A percentile compares a stretch with the other conserved stretches of the same genome.
These are phyloP conservation scores for Leuciscus waleckii DNA, from an alignment of 2,797 vertebrate species.

Conservation along the genomic window DNA sequence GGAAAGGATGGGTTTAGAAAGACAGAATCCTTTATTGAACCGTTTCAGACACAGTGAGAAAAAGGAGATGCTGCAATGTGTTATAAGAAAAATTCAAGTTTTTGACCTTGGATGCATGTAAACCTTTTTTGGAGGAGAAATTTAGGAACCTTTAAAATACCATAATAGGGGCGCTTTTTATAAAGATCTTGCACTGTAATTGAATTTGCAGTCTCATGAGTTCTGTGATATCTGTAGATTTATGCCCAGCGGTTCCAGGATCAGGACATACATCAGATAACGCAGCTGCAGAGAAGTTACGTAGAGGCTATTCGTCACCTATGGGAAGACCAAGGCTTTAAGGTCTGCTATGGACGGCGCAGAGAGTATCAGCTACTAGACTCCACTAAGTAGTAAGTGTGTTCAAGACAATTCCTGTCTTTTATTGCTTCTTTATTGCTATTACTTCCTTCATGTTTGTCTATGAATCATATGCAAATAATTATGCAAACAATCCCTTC, in stretches of 20 bases:
- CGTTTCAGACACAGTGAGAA: neutral
- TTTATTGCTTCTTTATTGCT: neutral
- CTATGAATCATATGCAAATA: neutral
- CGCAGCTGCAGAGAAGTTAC: slow-evolving; percentile 69
- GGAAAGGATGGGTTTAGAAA: neutral
- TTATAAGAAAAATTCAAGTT: neutral
- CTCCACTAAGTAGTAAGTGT: slow-evolving; percentile 82
- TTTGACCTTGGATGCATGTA: neutral
- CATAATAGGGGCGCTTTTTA: neutral
- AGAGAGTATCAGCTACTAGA: slow-evolving; percentile 83
- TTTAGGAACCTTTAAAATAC: neutral
- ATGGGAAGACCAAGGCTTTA: slow-evolving; percentile 78
- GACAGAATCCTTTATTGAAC: neutral
- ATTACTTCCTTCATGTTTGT: neutral
- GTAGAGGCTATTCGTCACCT: slow-evolving; percentile 75
- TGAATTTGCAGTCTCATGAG: neutral
- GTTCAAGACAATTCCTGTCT: slow-evolving; percentile 53
- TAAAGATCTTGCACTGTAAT: neutral
- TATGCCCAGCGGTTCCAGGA: slow-evolving; percentile 71
- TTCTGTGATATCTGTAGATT: slow-evolving; percentile 62
- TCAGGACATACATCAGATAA: slow-evolving; percentile 70
- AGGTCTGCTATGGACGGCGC: slow-evolving; percentile 77
- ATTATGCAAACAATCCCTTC: neutral
- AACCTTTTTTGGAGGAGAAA: neutral
- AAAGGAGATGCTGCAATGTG: neutral